Evolutionary conservation across 92 coral and sea anemone species (phyloP), one percentile per base, ranked within the genome.

Genomic region (Siderastrea siderea): DNA sequence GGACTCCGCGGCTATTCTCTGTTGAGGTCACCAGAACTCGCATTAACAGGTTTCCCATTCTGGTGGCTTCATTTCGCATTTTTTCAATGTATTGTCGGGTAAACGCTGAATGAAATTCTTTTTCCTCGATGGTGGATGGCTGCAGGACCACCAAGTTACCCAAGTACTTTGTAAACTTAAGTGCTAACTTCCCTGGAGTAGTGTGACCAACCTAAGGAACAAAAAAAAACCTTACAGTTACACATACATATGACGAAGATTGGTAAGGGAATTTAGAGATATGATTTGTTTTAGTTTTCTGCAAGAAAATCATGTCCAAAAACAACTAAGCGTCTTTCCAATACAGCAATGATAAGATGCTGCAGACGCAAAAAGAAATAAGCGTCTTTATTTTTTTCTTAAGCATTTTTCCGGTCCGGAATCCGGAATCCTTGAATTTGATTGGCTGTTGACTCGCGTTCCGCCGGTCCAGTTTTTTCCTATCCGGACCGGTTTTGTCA

Each of bases 101-200:
- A 45, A 86, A 86, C 9, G 84, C 93, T 49, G 75, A 47, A 44
- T 50, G 77, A 44, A 62, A 85, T 43, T 86, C 93, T 11, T 47
- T 61, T 73, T 81, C 83, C 44, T 55, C 74, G 47, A 90, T 58
- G 11, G 59, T 67, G 44, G 90, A 73, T 26, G 90, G 90, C 19
- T 80, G 93, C 59, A 64, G 58, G 5, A 90, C 58, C 14, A 90
- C 55, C n/a, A n/a, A 46, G 47, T 62, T 67, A 6, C 84, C 87
- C 57, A 66, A 47, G 65, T 75, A 80, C 63, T 80, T 86, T 38
- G 91, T 45, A 70, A 90, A 90, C 90, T 90, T 90, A 49, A 85
- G 54, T 6, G 90, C 82, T n/a, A 90, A 57, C 6, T 75, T 81
- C 3, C 91, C 91, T 68, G 91, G 79, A 4, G 54, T 68, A 81